Percentiles rank a stretch among this genome's conserved stretches.
These are phyloP conservation scores for Struthio camelus DNA, from an alignment of 2,113 vertebrate species.

Conservation along the genomic window DNA sequence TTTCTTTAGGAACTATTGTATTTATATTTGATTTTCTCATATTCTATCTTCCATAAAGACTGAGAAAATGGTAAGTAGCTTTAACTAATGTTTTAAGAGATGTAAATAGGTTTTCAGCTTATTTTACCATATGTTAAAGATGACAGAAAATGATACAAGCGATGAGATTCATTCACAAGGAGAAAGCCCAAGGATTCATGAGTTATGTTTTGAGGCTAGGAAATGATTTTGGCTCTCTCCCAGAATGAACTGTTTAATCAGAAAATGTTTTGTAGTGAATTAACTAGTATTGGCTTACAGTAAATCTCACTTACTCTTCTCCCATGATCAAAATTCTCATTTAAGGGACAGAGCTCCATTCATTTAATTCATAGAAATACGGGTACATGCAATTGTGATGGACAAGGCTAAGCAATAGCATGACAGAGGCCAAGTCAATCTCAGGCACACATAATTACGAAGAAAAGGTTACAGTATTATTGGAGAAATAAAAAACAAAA, in stretches of 20 bases:
- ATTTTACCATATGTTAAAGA: slow-evolving; percentile 32
- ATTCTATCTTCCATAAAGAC: not conserved
- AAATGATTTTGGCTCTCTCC: not conserved
- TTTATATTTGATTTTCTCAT: not conserved
- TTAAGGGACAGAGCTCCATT: not conserved
- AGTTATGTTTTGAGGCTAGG: not conserved
- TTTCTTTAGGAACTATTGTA: not conserved
- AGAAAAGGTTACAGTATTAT: not conserved
- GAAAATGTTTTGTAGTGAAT: slow-evolving; percentile 17
- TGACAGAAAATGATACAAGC: slow-evolving; percentile 10
- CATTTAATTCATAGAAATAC: not conserved
- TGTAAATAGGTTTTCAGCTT: not conserved
- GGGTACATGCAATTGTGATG: not conserved
- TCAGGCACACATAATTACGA: not conserved
- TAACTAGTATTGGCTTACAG: not conserved
- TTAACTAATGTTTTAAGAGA: not conserved
- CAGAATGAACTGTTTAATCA: slow-evolving; percentile 35
- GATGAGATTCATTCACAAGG: slow-evolving; percentile 32
- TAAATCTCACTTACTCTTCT: not conserved
- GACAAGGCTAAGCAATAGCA: not conserved
- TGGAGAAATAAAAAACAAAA: not conserved
- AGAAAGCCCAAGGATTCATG: slow-evolving; percentile 4
- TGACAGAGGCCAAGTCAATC: not conserved
- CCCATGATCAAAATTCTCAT: not conserved
- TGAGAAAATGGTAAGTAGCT: not conserved